Evolutionary conservation across 2,888 invertebrate genomes (phyloP), one percentile per base, ranked within the genome.

Genomic region (Didymodactylos carnosus): DNA sequence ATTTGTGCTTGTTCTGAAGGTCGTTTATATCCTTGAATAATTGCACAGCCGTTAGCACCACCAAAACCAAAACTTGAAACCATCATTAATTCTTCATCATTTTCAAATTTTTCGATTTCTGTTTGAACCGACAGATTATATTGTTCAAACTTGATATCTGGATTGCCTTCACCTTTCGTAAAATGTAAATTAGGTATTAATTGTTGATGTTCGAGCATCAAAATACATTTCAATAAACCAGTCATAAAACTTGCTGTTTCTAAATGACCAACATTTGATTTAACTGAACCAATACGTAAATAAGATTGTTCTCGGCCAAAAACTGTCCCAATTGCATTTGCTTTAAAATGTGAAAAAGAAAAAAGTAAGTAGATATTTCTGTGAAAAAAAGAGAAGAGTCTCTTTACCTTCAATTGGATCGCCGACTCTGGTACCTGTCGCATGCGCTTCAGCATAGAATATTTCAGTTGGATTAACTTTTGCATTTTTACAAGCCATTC

Each of bases 351-450:
- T 6, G n/a, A 46, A 46, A 46, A 46, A n/a, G n/a, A n/a, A 46
- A 19, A 19, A 8, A 46, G 5, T n/a, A 46, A 46, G 23, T 19
- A 8, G 8, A 49, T 23, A 43, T 46, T 19, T 6, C 16, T 46
- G 46, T 4, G 40, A 40, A 40, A 40, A 40, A 40, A n/a, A n/a
- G n/a, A 46, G n/a, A 23, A 6, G 19, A 19, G 23, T 8, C 6
- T 19, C 16, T n/a, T 8, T 11, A n/a, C 13, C 46, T 49, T 49
- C 46, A n/a, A 81, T 79, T 16, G 81, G 80, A 73, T 81, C 81
- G 19, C 81, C 81, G 6, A 81, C 77, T 19, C 79, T 77, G 10
- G 81, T 80, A 16, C 81, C 81, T 0, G 81, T 81, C 53, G 80
- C 81, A 76, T 82, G 82, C 3, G 80, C 79, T 73, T 82, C 82